Conservation (phyloP, 2,888 invertebrate species). For the Andrena flavipes region DNA sequence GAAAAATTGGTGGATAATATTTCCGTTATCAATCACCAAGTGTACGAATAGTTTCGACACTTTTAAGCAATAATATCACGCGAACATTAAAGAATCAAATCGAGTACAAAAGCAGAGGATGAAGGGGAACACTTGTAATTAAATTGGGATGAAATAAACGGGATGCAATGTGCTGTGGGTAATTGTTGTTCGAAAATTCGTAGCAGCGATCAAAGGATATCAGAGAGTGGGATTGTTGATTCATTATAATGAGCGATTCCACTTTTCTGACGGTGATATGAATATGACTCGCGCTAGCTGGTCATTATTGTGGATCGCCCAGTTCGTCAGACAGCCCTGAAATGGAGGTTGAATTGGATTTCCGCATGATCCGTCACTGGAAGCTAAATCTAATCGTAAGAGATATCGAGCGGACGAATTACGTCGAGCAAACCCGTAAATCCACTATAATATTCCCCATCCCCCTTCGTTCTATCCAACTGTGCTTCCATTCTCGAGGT, state of each 20-base stretch:
- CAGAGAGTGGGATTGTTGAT: background rate
- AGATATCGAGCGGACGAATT: slow-evolving; percentile 47
- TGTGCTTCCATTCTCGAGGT: background rate
- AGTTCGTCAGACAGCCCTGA: background rate
- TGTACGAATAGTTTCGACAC: no score
- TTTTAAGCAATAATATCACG: no score
- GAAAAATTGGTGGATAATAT: no score
- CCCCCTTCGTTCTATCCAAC: background rate
- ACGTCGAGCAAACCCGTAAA: slow-evolving; percentile 33
- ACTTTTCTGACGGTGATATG: background rate
- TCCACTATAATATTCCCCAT: slow-evolving; percentile 28
- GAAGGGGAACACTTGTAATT: background rate
- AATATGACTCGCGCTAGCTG: background rate
- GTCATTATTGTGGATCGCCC: slow-evolving; percentile 18
- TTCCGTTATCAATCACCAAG: no score
- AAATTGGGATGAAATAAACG: slow-evolving; percentile 13
- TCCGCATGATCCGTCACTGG: slow-evolving; percentile 53
- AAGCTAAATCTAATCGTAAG: slow-evolving; percentile 42
- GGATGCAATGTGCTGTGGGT: no score
- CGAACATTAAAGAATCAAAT: no score
- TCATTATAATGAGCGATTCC: background rate
- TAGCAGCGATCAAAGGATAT: background rate
- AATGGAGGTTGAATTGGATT: slow-evolving; percentile 43
- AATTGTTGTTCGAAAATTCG: no score
- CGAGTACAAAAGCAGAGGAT: no score